Evolutionary conservation across 2,888 invertebrate genomes (phyloP).

Genomic region (Thelaira solivaga): DNA sequence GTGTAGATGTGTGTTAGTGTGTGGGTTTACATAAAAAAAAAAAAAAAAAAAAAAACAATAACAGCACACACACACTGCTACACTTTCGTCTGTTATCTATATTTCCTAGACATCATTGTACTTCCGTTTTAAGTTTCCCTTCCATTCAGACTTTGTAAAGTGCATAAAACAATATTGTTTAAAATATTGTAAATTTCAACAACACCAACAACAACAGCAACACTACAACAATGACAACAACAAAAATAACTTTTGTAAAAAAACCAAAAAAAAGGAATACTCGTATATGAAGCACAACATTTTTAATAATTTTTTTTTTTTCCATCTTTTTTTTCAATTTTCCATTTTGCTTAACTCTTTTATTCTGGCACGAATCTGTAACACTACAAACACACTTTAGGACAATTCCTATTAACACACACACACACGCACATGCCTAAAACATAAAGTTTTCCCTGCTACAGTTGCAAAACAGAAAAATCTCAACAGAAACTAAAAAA

Average conservation of each 20-base stretch:
- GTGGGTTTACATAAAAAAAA: not conserved
- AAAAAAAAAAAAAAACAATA: not conserved
- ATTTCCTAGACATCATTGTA: slow-evolving; percentile 62
- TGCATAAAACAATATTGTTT: slow-evolving; percentile 49
- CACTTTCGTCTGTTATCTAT: slow-evolving; percentile 52
- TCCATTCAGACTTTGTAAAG: slow-evolving; percentile 38
- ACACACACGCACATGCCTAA: not conserved
- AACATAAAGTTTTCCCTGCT: not conserved
- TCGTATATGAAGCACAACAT: slow-evolving; percentile 3
- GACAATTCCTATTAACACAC: not conserved
- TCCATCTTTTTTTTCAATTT: slow-evolving; percentile 54
- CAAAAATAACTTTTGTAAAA: slow-evolving; percentile 8
- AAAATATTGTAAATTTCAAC: slow-evolving; percentile 26
- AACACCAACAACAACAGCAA: slow-evolving; percentile 6
- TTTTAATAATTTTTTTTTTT: slow-evolving; percentile 50
- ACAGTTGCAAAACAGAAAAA: not conserved
- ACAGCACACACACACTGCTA: not conserved
- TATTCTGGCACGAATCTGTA: slow-evolving; percentile 45
- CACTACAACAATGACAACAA: slow-evolving; percentile 6
- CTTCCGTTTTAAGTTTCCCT: slow-evolving; percentile 59
- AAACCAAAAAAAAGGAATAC: not conserved
- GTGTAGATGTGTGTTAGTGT: not conserved
- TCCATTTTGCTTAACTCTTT: slow-evolving; percentile 26
- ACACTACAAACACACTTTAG: slow-evolving; percentile 39
- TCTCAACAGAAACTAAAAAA: not conserved